A percentile compares a stretch with the other conserved stretches of the same genome.
phyloP scores from a whole-genome alignment of 2,797 vertebrate species.

The Anas acuta region DNA sequence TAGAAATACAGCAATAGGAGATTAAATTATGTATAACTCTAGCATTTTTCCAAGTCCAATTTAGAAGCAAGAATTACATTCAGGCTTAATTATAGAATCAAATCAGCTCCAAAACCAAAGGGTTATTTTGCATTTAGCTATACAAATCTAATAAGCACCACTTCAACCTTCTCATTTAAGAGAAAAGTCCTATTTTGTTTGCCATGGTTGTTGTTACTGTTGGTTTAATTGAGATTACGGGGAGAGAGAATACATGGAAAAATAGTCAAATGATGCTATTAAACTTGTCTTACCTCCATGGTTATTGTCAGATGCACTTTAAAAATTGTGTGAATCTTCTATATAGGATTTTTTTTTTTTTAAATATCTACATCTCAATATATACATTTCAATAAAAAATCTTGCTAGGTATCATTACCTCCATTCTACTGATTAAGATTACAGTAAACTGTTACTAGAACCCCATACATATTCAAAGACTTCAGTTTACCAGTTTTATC shows the following conservation, averaged over 20 bases:
- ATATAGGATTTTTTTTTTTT: not conserved
- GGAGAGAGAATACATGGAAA: not conserved
- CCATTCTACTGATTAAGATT: not conserved
- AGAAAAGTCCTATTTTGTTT: not conserved
- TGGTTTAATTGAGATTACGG: not conserved
- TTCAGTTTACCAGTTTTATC: not conserved
- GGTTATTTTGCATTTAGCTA: not conserved
- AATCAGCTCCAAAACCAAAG: not conserved
- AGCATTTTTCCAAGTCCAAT: not conserved
- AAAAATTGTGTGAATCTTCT: not conserved
- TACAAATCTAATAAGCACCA: not conserved
- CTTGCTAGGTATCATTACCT: not conserved
- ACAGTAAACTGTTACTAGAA: not conserved
- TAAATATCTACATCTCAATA: not conserved
- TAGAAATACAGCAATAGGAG: constrained; percentile 58
- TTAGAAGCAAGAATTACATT: constrained; percentile 26
- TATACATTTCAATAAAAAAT: not conserved
- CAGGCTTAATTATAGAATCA: constrained; percentile 26
- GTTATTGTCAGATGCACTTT: not conserved
- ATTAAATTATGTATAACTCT: constrained; percentile 56
- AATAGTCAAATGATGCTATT: not conserved
- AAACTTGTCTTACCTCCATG: not conserved
- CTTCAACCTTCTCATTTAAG: not conserved
- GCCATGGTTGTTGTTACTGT: not conserved
- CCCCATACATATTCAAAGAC: not conserved